Evolutionary conservation across 1,140 invertebrate species (phyloP).

Genomic region (Hylyphantes graminicola): DNA sequence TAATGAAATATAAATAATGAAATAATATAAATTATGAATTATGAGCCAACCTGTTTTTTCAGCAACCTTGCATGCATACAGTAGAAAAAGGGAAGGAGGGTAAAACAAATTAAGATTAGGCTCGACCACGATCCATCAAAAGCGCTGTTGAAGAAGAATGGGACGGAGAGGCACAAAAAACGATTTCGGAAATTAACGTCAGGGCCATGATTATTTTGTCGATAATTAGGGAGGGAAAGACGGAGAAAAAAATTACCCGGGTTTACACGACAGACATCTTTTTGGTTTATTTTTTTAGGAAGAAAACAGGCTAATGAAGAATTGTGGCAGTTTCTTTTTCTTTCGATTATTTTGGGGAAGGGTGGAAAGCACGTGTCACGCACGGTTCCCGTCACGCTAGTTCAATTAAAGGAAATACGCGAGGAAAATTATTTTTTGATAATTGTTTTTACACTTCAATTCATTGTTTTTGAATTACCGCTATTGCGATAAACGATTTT

Average conservation of each 20-base stretch:
- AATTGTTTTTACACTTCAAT: constrained; percentile 58
- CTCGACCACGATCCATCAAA: constrained; percentile 7
- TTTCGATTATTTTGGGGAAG: constrained; percentile 7
- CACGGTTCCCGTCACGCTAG: constrained; percentile 10
- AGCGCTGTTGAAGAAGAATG: constrained; percentile 6
- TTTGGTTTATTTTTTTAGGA: background rate
- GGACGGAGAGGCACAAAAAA: constrained; percentile 2
- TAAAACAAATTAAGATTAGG: constrained; percentile 2
- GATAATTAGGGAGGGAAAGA: constrained; percentile 33
- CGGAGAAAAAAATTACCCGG: constrained; percentile 28
- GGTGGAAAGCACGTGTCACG: background rate
- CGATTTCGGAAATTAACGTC: constrained; percentile 43
- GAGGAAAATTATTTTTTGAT: constrained; percentile 52
- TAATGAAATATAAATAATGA: too few species aligned
- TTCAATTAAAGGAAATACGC: constrained; percentile 17
- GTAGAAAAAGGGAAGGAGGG: too few species aligned
- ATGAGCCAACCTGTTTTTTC: too few species aligned
- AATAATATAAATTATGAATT: too few species aligned
- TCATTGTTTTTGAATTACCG: constrained; percentile 54
- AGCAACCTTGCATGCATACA: too few species aligned
- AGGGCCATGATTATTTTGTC: constrained; percentile 53
- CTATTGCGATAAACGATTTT: too few species aligned
- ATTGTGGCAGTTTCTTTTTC: constrained; percentile 31
- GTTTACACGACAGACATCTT: constrained; percentile 21
- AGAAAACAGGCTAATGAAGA: constrained; percentile 32